Evolutionary conservation across 2,888 invertebrate genomes (phyloP), one percentile per base, ranked within the genome.

Genomic region (Iselma pallidipennis): DNA sequence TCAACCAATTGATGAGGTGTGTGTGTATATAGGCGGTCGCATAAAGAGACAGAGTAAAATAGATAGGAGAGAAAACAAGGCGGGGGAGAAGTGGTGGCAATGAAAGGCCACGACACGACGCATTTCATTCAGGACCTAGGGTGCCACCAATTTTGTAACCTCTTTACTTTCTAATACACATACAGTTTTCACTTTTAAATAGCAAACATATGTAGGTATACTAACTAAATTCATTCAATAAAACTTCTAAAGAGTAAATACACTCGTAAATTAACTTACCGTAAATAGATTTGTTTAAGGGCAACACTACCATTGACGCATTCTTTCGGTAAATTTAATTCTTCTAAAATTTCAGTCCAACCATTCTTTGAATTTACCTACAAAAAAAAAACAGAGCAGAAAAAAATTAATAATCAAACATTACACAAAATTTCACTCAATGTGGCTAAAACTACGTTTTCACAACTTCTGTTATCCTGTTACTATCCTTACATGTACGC

Each of bases 261-360:
- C 16, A 16, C 26, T 14, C 54, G 31, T 14, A 23, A 10, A 21
- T 2, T 52, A 16, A 81, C 84, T 85, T 83, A 92, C 86, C 93
- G 87, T 67, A 91, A 86, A 80, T 94, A 94, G 69, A 94, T 88
- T 78, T 91, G 89, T 79, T 94, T 94, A 67, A 95, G 85, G 59
- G 91, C 93, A 61, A 94, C 89, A 67, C 91, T 89, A 57, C 94
- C 94, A 85, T 97, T 97, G 57, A 95, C 89, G 82, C 97, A 96
- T 62, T 90, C 90, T 73, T 88, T 87, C 21, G 95, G 93, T 62
- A 97, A 81, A 64, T 88, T 86, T 74, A 94, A 85, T 66, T 91
- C 87, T 63, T 91, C 86, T 76, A 92, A 84, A 68, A 96, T 87
- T 65, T 91, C 87, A 69, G 92, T 90, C 97, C 96, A 97, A 67